Percentiles rank a stretch among this genome's conserved stretches.
Conservation (phyloP, 1,140 invertebrate species). For the Eubasilissa regina region DNA sequence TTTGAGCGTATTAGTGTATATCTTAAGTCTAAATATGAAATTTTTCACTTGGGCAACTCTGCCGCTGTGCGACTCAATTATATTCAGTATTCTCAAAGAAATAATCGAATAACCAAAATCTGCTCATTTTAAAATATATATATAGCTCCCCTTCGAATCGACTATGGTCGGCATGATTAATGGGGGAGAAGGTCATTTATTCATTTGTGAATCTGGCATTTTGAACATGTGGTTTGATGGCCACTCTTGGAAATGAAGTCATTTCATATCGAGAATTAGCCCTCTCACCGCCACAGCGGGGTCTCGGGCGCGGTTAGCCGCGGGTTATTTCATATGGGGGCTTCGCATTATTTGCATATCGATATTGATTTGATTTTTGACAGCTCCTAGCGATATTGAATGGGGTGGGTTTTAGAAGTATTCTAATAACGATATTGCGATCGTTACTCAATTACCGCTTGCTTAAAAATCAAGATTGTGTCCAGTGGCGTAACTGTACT, state of each 20-base stretch:
- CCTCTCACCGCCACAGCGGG: conserved; percentile 32
- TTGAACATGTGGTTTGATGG: conserved; percentile 48
- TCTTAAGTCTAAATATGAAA: too few species aligned
- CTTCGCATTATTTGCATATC: conserved; percentile 50
- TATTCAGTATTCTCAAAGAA: too few species aligned
- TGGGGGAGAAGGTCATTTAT: conserved; percentile 32
- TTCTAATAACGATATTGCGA: background rate
- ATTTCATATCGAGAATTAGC: conserved; percentile 52
- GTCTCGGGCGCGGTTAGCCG: conserved; percentile 4
- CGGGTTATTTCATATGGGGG: conserved; percentile 17
- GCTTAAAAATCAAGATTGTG: too few species aligned
- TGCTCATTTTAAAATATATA: background rate
- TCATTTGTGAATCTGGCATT: conserved; percentile 27
- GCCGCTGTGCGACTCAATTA: too few species aligned
- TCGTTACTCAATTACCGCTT: too few species aligned
- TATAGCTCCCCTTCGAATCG: background rate
- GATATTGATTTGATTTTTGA: conserved; percentile 55
- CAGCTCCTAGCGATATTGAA: background rate
- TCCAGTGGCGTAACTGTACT: too few species aligned
- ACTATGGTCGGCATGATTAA: conserved; percentile 6
- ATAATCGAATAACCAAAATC: too few species aligned
- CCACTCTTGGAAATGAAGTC: conserved; percentile 44
- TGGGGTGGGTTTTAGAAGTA: background rate
- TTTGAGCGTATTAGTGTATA: too few species aligned
- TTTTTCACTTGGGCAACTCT: too few species aligned